These are phyloP conservation scores for Encarsia formosa DNA, from an alignment of 2,888 invertebrate genomes.

Conservation along the genomic window DNA sequence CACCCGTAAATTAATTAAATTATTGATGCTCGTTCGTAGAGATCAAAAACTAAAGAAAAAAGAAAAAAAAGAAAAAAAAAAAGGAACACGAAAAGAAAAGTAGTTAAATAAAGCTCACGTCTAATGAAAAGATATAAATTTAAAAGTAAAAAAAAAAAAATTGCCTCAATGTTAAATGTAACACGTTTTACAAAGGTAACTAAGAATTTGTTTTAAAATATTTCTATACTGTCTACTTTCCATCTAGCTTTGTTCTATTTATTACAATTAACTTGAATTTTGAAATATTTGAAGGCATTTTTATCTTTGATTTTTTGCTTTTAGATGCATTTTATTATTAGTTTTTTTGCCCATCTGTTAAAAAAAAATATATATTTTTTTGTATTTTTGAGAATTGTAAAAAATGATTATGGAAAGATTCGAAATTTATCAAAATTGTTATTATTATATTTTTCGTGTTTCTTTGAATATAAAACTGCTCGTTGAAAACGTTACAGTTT, in stretches of 20 bases:
- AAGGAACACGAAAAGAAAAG: slow-evolving; percentile 32
- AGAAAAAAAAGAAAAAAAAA: slow-evolving; percentile 24
- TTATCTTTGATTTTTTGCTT: slow-evolving; percentile 6
- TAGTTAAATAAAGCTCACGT: slow-evolving; percentile 33
- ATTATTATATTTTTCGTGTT: slow-evolving; percentile 21
- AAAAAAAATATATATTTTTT: slow-evolving; percentile 15
- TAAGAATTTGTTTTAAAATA: slow-evolving; percentile 40
- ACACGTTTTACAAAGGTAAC: slow-evolving; percentile 39
- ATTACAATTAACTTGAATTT: slow-evolving; percentile 16
- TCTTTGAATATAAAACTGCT: slow-evolving; percentile 5
- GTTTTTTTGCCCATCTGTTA: slow-evolving; percentile 15
- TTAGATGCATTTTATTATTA: slow-evolving; percentile 11
- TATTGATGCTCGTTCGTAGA: slow-evolving; percentile 22
- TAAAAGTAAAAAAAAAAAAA: slow-evolving; percentile 26
- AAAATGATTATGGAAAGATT: too few species aligned
- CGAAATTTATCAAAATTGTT: too few species aligned
- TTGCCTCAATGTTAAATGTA: slow-evolving; percentile 42
- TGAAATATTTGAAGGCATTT: not conserved
- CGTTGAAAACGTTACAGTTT: slow-evolving; percentile 2
- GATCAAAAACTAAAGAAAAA: slow-evolving; percentile 9
- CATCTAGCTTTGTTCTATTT: slow-evolving; percentile 9
- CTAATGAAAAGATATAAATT: too few species aligned
- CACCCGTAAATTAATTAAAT: slow-evolving; percentile 24
- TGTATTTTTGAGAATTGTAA: too few species aligned
- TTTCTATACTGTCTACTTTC: slow-evolving; percentile 39